Percentiles rank a stretch among this genome's conserved stretches.
phyloP scores from a whole-genome alignment of 1,140 invertebrate species.

The Drosophila pallidifrons region DNA sequence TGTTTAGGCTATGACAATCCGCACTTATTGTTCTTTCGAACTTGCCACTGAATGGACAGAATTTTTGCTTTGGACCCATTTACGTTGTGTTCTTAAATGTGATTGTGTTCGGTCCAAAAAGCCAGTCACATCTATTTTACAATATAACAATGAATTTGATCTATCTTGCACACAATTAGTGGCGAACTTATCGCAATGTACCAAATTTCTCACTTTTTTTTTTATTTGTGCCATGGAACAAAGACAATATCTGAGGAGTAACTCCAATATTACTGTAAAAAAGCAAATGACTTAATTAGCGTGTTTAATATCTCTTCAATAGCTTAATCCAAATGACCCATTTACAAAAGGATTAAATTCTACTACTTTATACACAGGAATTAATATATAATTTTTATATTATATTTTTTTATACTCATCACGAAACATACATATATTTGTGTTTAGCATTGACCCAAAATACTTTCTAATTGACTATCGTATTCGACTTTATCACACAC shows the following conservation, averaged over 20 bases:
- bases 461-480: too few relatives aligned
- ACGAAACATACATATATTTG: too few relatives aligned
- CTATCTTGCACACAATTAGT: constrained; percentile 34
- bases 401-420: too few relatives aligned
- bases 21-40: not conserved
- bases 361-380: too few relatives aligned
- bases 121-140: constrained; percentile 28
- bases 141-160: constrained; percentile 16
- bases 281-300: constrained; percentile 31
- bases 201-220: constrained; percentile 35
- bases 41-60: not conserved
- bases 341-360: too few relatives aligned
- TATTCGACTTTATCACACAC: too few relatives aligned
- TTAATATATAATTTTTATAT: too few relatives aligned
- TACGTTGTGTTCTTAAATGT: not conserved
- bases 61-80: not conserved
- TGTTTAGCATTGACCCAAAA: too few relatives aligned
- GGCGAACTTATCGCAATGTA: constrained; percentile 34
- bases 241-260: not conserved
- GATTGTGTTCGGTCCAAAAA: not conserved
- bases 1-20: not conserved
- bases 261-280: not conserved
- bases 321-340: not conserved
- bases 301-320: not conserved
- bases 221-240: constrained; percentile 7